phyloP scores from a whole-genome alignment of 2,113 vertebrate species.

The Brachyhypopomus gauderio region DNA sequence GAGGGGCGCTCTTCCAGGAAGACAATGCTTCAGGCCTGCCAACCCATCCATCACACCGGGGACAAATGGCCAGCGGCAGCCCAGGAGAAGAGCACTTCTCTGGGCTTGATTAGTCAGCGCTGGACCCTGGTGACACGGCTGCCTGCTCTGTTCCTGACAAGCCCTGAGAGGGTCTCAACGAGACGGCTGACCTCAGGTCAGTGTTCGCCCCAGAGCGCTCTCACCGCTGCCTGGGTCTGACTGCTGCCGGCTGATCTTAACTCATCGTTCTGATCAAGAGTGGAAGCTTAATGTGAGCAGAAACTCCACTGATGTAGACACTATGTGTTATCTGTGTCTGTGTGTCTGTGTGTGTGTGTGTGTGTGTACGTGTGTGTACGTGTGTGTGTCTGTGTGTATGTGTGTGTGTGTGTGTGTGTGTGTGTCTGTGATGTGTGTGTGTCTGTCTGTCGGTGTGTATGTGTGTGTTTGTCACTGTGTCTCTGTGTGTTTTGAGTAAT shows the following conservation, averaged over 20 bases:
- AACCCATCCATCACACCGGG: constrained; percentile 78
- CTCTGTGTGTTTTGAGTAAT: too few relatives aligned
- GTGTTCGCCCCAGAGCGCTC: background rate
- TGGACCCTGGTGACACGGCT: background rate
- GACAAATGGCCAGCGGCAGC: constrained; percentile 83
- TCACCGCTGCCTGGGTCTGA: background rate
- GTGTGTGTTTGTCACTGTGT: too few relatives aligned
- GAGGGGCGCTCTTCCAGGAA: constrained; percentile 53
- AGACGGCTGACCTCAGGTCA: constrained; percentile 48
- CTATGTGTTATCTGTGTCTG: too few relatives aligned
- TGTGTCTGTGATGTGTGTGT: too few relatives aligned
- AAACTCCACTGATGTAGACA: background rate
- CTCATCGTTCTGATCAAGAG: background rate
- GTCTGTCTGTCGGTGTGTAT: too few relatives aligned
- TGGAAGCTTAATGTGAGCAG: background rate
- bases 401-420: too few relatives aligned
- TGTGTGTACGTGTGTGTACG: too few relatives aligned
- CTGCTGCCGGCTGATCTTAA: background rate
- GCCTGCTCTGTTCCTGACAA: constrained; percentile 32
- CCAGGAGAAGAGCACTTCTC: constrained; percentile 59
- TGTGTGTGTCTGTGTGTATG: too few relatives aligned
- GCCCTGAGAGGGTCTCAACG: constrained; percentile 49
- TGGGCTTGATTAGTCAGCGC: constrained; percentile 63
- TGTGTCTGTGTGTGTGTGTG: too few relatives aligned
- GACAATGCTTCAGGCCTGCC: constrained; percentile 74